These are phyloP conservation scores for Caenorhabditis inopinata DNA, from an alignment of 1,140 invertebrate genomes.

Conservation along the genomic window DNA sequence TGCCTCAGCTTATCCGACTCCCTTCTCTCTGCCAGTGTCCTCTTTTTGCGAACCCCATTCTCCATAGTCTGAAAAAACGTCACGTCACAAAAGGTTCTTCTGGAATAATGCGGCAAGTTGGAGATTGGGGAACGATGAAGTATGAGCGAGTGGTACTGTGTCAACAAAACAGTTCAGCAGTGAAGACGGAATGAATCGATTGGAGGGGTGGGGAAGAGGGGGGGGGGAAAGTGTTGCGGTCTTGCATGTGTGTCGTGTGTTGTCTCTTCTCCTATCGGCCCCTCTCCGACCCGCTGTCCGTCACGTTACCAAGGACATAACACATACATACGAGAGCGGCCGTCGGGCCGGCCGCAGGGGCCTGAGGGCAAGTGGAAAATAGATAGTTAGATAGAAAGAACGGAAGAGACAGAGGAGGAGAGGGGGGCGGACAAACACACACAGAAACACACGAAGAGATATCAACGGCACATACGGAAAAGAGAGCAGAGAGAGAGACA, in stretches of 20 bases:
- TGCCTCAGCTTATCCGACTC: slow-evolving; percentile 9
- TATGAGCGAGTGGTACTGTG: neutral
- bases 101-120: neutral
- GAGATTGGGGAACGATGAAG: neutral
- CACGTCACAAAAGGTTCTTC: no score
- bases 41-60: neutral
- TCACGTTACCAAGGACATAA: slow-evolving; percentile 34
- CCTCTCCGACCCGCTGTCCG: neutral
- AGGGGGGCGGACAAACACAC: no score
- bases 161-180: slow-evolving; percentile 22
- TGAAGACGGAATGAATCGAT: neutral
- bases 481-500: neutral
- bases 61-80: neutral
- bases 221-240: neutral
- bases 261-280: neutral
- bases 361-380: neutral
- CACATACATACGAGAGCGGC: neutral
- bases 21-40: neutral
- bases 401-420: neutral
- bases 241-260: neutral
- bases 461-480: neutral
- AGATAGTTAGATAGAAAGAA: no score
- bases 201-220: no score
- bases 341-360: neutral
- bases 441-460: neutral